A percentile compares a stretch with the other conserved stretches of the same genome.
Conservation (phyloP, 2,888 invertebrate genomes). For the Antheraea assamensis region DNA sequence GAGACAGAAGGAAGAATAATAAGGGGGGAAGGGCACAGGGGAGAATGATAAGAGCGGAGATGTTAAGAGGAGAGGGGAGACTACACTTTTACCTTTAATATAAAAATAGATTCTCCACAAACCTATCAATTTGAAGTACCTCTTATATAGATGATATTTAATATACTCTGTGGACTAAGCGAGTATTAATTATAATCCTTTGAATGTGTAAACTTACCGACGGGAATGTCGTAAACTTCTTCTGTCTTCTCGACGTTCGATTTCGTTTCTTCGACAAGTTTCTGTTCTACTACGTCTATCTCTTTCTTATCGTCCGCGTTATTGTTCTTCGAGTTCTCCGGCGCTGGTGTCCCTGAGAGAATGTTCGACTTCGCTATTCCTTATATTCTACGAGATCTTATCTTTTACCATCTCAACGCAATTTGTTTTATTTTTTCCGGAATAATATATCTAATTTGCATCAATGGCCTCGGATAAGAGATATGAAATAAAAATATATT, state of each 20-base stretch:
- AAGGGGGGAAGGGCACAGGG: too few species aligned
- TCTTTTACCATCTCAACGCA: not conserved
- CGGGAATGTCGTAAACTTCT: constrained; percentile 76
- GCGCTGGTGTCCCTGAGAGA: constrained; percentile 69
- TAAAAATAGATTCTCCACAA: not conserved
- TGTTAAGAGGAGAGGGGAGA: too few species aligned
- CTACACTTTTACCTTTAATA: too few species aligned
- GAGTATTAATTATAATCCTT: not conserved
- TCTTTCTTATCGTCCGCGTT: constrained; percentile 58
- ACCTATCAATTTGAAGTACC: not conserved
- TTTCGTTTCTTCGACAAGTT: constrained; percentile 54
- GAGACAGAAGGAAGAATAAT: too few species aligned
- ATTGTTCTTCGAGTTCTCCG: constrained; percentile 60
- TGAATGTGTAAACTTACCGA: constrained; percentile 58
- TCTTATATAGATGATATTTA: not conserved
- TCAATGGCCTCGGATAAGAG: not conserved
- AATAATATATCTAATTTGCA: not conserved
- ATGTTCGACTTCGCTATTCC: constrained; percentile 43
- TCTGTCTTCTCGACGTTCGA: constrained; percentile 61
- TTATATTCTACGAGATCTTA: constrained; percentile 22
- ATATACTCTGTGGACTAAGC: not conserved
- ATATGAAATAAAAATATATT: not conserved
- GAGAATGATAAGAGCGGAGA: too few species aligned
- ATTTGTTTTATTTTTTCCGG: not conserved
- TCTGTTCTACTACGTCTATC: constrained; percentile 50